These are phyloP conservation scores for Muntiacus muntjak DNA, from an alignment of 2,113 vertebrate genomes.

Conservation along the genomic window DNA sequence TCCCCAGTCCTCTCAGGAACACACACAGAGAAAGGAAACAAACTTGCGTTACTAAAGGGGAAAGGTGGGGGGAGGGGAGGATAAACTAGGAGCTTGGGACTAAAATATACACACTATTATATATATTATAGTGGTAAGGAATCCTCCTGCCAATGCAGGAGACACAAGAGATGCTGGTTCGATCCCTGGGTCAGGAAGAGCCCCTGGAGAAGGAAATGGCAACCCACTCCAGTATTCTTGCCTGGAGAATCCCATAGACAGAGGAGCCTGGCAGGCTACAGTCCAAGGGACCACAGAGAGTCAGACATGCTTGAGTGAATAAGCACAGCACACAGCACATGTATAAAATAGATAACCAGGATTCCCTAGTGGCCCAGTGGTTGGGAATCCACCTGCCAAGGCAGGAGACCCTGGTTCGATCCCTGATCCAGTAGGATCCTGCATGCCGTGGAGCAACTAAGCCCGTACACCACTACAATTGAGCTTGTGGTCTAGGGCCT, in stretches of 20 bases:
- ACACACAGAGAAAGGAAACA: not conserved
- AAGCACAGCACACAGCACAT: not conserved
- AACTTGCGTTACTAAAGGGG: not conserved
- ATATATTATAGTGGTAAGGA: not conserved
- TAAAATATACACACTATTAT: not conserved
- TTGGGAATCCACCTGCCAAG: not conserved
- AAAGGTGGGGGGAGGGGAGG: not conserved
- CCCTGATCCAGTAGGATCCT: not conserved
- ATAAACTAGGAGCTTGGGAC: not conserved
- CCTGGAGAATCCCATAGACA: not conserved
- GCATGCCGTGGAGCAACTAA: not conserved
- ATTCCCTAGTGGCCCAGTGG: not conserved
- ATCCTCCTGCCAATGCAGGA: not conserved
- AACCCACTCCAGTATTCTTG: not conserved
- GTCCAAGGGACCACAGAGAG: not conserved
- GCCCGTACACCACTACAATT: rapidly evolving
- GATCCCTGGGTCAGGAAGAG: not conserved
- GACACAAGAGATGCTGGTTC: not conserved
- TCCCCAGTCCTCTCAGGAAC: not conserved
- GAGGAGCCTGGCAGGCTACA: not conserved
- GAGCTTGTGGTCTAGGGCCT: not conserved
- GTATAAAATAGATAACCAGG: not conserved
- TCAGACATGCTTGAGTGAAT: not conserved
- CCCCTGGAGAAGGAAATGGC: not conserved
- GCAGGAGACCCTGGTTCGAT: not conserved